phyloP scores from a whole-genome alignment of 2,113 vertebrate species.

The Galbula dea region DNA sequence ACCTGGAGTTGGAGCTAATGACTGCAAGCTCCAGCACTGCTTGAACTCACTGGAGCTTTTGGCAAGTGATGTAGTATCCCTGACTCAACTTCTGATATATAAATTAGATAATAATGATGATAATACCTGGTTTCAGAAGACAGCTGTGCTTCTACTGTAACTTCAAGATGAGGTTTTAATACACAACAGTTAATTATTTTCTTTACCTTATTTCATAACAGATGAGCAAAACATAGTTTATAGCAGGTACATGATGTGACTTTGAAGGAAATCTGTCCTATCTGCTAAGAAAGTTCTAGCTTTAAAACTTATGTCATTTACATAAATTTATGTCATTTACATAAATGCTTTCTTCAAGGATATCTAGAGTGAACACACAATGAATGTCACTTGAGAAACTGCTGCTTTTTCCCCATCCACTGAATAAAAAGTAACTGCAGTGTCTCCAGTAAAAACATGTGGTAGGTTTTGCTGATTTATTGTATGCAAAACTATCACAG shows the following conservation, averaged over 20 bases:
- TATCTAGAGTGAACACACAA: not conserved
- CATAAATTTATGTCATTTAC: not conserved
- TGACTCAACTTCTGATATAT: not conserved
- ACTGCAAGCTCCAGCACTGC: not conserved
- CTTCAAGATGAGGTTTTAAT: not conserved
- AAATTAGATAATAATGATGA: not conserved
- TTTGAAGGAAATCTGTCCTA: not conserved
- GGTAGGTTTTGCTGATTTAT: not conserved
- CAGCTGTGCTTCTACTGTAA: not conserved
- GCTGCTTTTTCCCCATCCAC: not conserved
- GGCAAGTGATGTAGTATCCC: not conserved
- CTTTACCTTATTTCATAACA: not conserved
- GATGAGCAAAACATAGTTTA: not conserved
- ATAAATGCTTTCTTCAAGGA: not conserved
- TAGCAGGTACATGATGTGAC: not conserved
- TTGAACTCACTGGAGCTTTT: not conserved
- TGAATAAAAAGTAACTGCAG: not conserved
- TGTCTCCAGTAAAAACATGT: not conserved
- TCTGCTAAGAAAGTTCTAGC: not conserved
- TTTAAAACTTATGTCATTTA: not conserved
- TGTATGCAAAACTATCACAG: not conserved
- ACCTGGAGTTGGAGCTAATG: not conserved
- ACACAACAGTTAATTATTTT: not conserved
- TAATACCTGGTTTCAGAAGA: not conserved
- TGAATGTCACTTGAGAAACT: not conserved